Evolutionary conservation across 2,888 invertebrate genomes (phyloP), one percentile per base, ranked within the genome.

Genomic region (Nymphalis urticae): DNA sequence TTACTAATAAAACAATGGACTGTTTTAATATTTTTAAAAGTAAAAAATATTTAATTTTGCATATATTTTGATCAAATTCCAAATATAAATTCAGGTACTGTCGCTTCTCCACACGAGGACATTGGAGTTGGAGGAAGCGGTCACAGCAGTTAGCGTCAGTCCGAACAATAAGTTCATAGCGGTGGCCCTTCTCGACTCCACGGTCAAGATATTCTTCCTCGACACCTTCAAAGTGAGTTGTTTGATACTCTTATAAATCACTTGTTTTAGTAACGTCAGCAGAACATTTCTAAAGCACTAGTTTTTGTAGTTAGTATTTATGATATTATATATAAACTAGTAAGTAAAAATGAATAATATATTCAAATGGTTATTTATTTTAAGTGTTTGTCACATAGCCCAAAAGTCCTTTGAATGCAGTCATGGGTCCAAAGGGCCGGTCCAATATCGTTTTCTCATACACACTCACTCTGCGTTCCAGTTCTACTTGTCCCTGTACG

Each of bases 401-500:
- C 2, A 21, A 1, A 21, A 21, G 21, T 21, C 21, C 21, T 1
- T 21, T 21, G 21, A 21, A 21, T 21, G 21, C 21, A 21, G 21
- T 21, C 21, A 21, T 2, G 21, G 21, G 21, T 21, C 1, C 1
- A 21, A 21, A 21, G 21, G 21, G 21, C 21, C 21, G 21, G 1
- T 21, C 21, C 21, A 21, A 21, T 21, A 21, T 21, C 21, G 13
- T 13, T 42, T 42, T 42, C 36, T 9, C 9, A 42, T 42, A 42
- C 13, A 42, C 42, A 42, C 13, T 13, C 10, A 42, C 42, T 42
- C 3, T 47, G 19, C 13, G 8, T 24, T 16, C 0, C 88, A 97
- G 96, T 98, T 98, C 87, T 98, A 97, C 88, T 86, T 98, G 24
- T 97, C 98, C 0, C 94, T 99, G 0, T 99, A 99, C 85, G 99